These are phyloP conservation scores for Temnothorax longispinosus DNA, from an alignment of 1,140 invertebrate species.

Conservation along the genomic window DNA sequence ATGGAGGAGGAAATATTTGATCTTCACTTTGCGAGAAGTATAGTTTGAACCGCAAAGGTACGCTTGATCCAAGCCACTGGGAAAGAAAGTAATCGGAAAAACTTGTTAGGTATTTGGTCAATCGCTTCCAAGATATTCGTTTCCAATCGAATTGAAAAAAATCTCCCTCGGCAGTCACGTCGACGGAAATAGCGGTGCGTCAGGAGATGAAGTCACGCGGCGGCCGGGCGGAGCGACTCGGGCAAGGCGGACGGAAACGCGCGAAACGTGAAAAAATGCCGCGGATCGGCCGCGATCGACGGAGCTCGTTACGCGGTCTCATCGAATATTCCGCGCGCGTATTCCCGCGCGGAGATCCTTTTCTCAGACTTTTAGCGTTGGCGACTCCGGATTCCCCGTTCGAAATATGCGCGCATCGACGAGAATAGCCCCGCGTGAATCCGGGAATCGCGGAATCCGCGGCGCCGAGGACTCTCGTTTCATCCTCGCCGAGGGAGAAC, in stretches of 20 bases:
- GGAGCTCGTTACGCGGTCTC: background rate
- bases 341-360: background rate
- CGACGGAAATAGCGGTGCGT: slow-evolving; percentile 38
- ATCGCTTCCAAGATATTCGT: background rate
- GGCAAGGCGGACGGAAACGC: background rate
- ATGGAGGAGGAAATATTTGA: too few species aligned
- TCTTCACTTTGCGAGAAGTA: background rate
- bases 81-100: too few species aligned
- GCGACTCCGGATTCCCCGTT: background rate
- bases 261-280: slow-evolving; percentile 43
- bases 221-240: background rate
- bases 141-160: background rate
- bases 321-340: slow-evolving; percentile 22
- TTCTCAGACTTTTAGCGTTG: background rate
- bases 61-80: too few species aligned
- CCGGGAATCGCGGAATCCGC: slow-evolving; percentile 24
- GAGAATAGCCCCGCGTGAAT: slow-evolving; percentile 34
- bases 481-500: background rate
- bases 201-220: slow-evolving; percentile 31
- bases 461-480: too few species aligned
- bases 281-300: too few species aligned
- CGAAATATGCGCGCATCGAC: slow-evolving; percentile 58
- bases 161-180: background rate
- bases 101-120: background rate
- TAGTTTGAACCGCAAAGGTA: background rate